Conservation (phyloP, 1,140 invertebrate species). For the Neotoxoptera formosana region DNA sequence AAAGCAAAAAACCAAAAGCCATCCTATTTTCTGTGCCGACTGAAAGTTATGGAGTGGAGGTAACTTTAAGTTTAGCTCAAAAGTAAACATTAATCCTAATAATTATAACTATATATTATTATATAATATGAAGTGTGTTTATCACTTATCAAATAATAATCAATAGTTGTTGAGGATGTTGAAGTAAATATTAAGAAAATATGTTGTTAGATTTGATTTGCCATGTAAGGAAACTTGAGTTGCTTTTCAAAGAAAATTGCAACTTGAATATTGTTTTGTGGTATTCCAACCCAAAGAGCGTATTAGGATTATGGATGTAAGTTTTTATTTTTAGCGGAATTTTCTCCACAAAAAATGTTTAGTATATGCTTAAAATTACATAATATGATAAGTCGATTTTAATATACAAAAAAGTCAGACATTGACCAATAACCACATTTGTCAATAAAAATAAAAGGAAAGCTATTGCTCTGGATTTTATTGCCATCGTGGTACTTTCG, state of each 20-base stretch:
- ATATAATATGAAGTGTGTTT: neutral
- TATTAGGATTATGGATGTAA: too few relatives aligned
- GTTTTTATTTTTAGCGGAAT: neutral
- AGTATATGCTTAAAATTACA: neutral
- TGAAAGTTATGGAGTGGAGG: constrained; percentile 72
- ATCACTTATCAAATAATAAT: neutral
- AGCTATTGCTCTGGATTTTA: too few relatives aligned
- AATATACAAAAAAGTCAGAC: neutral
- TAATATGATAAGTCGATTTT: neutral
- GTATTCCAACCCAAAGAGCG: too few relatives aligned
- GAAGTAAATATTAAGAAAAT: neutral
- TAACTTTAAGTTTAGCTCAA: constrained; percentile 61
- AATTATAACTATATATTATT: neutral
- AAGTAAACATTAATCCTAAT: neutral
- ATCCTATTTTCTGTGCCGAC: constrained; percentile 72
- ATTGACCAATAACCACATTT: too few relatives aligned
- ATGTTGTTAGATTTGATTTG: too few relatives aligned
- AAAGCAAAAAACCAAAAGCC: constrained; percentile 69
- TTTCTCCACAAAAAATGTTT: neutral
- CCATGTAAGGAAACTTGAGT: too few relatives aligned
- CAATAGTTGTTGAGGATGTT: neutral
- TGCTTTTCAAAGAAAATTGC: too few relatives aligned
- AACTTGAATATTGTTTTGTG: too few relatives aligned
- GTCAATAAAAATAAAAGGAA: too few relatives aligned
- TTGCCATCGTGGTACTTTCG: too few relatives aligned